Base-by-base conservation (phyloP, 2,888 invertebrate genomes). In the Dermolepida albohirtum region DNA sequence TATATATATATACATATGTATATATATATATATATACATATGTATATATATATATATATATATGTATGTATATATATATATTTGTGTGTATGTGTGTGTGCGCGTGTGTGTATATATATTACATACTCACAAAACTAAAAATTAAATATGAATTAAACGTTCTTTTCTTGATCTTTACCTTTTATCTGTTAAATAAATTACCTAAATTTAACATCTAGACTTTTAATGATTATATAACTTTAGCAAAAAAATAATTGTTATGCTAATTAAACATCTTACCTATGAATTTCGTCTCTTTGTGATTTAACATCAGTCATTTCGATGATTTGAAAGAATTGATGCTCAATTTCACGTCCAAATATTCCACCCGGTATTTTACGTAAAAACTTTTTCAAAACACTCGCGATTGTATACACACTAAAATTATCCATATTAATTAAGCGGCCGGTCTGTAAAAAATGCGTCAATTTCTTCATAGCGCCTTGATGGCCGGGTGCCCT, bases 351-450 rank as follows among this genome's bases (percentile, higher is more conserved):
- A 39, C 92, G 89, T 0, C 98, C 97, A 85, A 98, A 98, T 70
- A 98, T 93, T 40, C 98, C 98, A 67, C 95, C 96, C 12, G 98
- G 98, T 77, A 98, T 91, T 88, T 97, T 97, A 73, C 98, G 89
- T 66, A 98, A 88, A 85, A 98, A 98, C 85, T 97, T 98, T 87
- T 98, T 98, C 72, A 98, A 87, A 70, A 98, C 98, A 84, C 97
- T 97, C 68, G 98, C 98, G 79, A 98, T 96, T 27, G 98, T 98
- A 84, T 98, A 97, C 71, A 98, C 96, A 72, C 95, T 96, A 84
- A 95, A 97, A 83, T 96, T 96, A 82, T 95, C 95, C 79, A 96
- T 94, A 84, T 96, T 96, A 68, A 96, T 94, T 74, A 96, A 86
- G 63, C 95, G 88, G 44, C 96, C 96, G 69, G 93, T 92, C 84